Evolutionary conservation across 2,113 vertebrate genomes (phyloP).

Genomic region (Thunnus thynnus): DNA sequence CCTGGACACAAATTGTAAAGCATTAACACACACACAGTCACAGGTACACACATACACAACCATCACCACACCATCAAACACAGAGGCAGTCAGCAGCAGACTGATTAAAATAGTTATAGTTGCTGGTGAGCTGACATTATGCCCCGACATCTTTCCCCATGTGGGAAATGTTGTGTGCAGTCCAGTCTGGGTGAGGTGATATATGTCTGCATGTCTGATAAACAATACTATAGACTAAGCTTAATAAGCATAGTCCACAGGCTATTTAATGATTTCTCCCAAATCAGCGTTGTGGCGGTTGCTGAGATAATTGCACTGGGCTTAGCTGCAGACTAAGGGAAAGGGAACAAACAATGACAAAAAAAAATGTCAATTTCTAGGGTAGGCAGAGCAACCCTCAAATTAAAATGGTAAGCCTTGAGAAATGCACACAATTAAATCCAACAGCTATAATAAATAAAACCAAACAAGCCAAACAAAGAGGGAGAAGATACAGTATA

Average conservation of each 20-base stretch:
- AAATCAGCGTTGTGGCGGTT: constrained; percentile 70
- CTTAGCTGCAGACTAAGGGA: constrained; percentile 67
- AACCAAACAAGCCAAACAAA: constrained; percentile 55
- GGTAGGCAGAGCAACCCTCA: constrained; percentile 46
- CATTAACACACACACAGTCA: constrained; percentile 41
- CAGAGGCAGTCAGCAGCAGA: constrained; percentile 23
- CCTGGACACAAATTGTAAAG: constrained; percentile 51
- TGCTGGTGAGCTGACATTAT: constrained; percentile 54
- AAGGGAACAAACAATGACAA: constrained; percentile 69
- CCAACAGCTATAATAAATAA: constrained; percentile 64
- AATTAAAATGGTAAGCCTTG: constrained; percentile 68
- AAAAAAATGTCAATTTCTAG: constrained; percentile 53
- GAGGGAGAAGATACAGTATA: constrained; percentile 30
- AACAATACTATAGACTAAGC: constrained; percentile 66
- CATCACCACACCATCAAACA: constrained; percentile 35
- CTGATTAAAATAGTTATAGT: constrained; percentile 67
- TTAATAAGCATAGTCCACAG: constrained; percentile 78
- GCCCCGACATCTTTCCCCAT: constrained; percentile 51
- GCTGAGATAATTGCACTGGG: constrained; percentile 75
- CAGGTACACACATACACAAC: constrained; percentile 27
- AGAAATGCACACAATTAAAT: constrained; percentile 73
- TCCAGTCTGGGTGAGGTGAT: constrained; percentile 35
- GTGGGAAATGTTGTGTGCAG: constrained; percentile 46
- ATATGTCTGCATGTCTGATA: constrained; percentile 56
- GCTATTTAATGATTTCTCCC: constrained; percentile 78